Conservation (phyloP, 1,140 invertebrate genomes). For the Magallana angulata region DNA sequence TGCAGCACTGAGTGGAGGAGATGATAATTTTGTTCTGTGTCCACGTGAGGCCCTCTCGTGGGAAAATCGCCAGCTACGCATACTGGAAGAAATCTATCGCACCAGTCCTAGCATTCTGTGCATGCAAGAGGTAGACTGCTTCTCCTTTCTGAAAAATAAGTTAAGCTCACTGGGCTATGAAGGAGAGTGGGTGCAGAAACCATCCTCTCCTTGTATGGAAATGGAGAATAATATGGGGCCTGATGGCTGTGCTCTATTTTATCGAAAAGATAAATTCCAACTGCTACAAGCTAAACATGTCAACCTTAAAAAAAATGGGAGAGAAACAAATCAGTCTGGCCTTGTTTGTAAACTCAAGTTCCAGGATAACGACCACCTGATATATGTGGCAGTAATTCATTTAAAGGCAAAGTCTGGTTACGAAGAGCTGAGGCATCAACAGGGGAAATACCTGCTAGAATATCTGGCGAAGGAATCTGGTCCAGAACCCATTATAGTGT, state of each 20-base stretch:
- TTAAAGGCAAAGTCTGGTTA: slow-evolving; percentile 86
- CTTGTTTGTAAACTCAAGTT: slow-evolving; percentile 79
- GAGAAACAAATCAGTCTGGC: slow-evolving; percentile 86
- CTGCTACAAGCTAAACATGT: slow-evolving; percentile 83
- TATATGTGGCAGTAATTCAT: slow-evolving; percentile 88
- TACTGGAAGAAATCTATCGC: slow-evolving; percentile 87
- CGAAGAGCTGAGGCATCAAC: slow-evolving; percentile 84
- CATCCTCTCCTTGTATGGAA: slow-evolving; percentile 87
- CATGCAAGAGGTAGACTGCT: slow-evolving; percentile 90
- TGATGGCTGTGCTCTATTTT: slow-evolving; percentile 90
- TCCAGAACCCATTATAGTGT: slow-evolving; percentile 82
- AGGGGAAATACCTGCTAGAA: slow-evolving; percentile 86
- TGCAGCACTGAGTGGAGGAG: slow-evolving; percentile 86
- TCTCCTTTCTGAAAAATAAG: slow-evolving; percentile 84
- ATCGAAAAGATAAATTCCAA: slow-evolving; percentile 84
- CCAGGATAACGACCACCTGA: slow-evolving; percentile 76
- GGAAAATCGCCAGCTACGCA: slow-evolving; percentile 84
- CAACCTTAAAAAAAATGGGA: slow-evolving; percentile 86
- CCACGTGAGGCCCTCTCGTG: slow-evolving; percentile 87
- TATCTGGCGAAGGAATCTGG: slow-evolving; percentile 81
- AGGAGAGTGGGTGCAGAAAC: slow-evolving; percentile 88
- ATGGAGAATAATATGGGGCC: slow-evolving; percentile 87
- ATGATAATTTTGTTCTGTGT: slow-evolving; percentile 88
- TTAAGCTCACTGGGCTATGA: slow-evolving; percentile 85
- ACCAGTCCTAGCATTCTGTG: slow-evolving; percentile 87